Percentiles rank a stretch among this genome's conserved stretches.
These are phyloP conservation scores for Thereva nobilitata DNA, from an alignment of 2,888 invertebrate genomes.

Conservation along the genomic window DNA sequence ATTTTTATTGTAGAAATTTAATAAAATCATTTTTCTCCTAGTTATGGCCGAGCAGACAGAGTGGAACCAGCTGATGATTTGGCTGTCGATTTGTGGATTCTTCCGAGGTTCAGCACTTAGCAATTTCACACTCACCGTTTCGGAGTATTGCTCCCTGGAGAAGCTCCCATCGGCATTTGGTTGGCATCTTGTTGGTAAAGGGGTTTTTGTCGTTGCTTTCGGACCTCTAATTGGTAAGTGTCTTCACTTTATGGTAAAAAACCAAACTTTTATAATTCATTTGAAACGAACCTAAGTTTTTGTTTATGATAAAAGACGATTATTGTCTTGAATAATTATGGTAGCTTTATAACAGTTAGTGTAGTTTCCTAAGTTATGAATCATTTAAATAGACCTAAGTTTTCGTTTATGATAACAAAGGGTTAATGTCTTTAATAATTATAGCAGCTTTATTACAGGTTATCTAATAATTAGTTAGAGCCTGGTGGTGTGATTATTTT, in stretches of 20 bases:
- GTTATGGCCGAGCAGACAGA: slow-evolving; percentile 75
- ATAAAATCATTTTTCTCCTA: slow-evolving; percentile 53
- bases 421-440: too few relatives aligned
- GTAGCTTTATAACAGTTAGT: too few relatives aligned
- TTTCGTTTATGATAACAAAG: too few relatives aligned
- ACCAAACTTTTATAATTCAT: too few relatives aligned
- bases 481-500: too few relatives aligned
- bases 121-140: slow-evolving; percentile 77
- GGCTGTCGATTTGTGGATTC: slow-evolving; percentile 77
- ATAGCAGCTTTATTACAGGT: too few relatives aligned
- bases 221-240: slow-evolving; percentile 71
- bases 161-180: slow-evolving; percentile 78
- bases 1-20: slow-evolving; percentile 4
- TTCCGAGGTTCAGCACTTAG: slow-evolving; percentile 77
- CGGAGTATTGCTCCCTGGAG: slow-evolving; percentile 73
- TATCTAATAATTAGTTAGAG: too few relatives aligned
- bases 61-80: slow-evolving; percentile 69
- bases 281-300: too few relatives aligned
- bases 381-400: too few relatives aligned
- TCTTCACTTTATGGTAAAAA: too few relatives aligned
- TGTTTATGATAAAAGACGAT: too few relatives aligned
- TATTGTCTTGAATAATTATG: not conserved
- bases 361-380: too few relatives aligned
- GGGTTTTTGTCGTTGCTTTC: slow-evolving; percentile 69
- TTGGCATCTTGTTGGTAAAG: slow-evolving; percentile 76